A percentile compares a stretch with the other conserved stretches of the same genome.
Conservation (phyloP, 2,797 vertebrate genomes). For the Euthynnus affinis region DNA sequence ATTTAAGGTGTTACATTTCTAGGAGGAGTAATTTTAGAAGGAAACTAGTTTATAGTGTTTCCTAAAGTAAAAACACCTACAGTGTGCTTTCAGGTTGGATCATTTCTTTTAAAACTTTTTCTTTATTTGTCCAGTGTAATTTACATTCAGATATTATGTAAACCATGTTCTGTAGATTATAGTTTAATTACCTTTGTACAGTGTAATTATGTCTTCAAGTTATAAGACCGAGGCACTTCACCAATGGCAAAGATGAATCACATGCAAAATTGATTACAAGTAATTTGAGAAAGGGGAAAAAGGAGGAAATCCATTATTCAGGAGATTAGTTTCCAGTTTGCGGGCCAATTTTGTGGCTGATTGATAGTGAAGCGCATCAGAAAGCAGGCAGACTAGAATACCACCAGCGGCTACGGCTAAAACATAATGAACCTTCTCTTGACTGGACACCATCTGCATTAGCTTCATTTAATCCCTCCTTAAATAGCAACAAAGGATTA, state of each 20-base stretch:
- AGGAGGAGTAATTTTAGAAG: constrained; percentile 29
- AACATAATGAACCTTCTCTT: constrained; percentile 77
- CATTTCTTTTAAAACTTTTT: background rate
- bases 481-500: constrained; percentile 86
- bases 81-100: background rate
- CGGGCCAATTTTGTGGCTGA: constrained; percentile 73
- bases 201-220: constrained; percentile 26
- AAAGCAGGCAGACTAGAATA: constrained; percentile 54
- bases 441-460: constrained; percentile 80
- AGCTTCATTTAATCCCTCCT: constrained; percentile 84
- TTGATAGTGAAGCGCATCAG: constrained; percentile 66
- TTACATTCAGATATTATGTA: constrained; percentile 17
- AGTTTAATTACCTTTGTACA: constrained; percentile 4
- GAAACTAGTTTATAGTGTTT: background rate
- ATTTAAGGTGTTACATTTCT: constrained; percentile 46
- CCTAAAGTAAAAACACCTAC: too few species aligned
- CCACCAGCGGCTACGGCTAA: constrained; percentile 60
- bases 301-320: constrained; percentile 74
- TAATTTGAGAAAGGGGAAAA: constrained; percentile 63
- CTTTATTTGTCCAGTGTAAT: background rate
- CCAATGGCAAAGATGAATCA: constrained; percentile 64
- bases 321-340: constrained; percentile 73
- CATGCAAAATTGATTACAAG: constrained; percentile 73
- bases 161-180: constrained; percentile 25
- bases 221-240: constrained; percentile 46